Base-by-base conservation (phyloP, 2,888 invertebrate species). In the Limulus polyphemus region DNA sequence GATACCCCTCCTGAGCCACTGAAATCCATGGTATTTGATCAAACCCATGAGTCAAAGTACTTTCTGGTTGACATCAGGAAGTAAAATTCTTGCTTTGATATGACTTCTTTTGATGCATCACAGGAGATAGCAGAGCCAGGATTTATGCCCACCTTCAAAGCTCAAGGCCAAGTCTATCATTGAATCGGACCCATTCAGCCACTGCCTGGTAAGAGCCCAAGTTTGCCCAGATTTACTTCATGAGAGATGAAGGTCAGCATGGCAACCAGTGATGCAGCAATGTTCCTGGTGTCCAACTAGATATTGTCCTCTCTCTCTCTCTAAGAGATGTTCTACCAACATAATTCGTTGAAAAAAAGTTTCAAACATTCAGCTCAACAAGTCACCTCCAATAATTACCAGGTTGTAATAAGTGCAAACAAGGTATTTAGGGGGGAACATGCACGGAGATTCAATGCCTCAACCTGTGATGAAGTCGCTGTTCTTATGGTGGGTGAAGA, bases 301-400 rank as follows among this genome's bases (percentile, higher is more conserved):
- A 70, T 0, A 70, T 61, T 11, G 69, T 73, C 52, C 47, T 60
- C 57, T 67, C 72, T 65, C 57, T 67, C 72, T 65, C 69, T 74
- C 52, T 71, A 73, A 62, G 62, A 63, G 65, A 65, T 72, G 59
- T 61, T 71, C 58, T 70, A 74, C 51, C 58, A 65, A 5, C 62
- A 72, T 54, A 71, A 75, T 69, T 59, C 67, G 10, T 63, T 73
- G 65, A 60, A 74, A 60, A 51, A 57, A 63, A 62, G 72, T 55
- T 75, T 76, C 64, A 72, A 70, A 71, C 3, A 32, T 32, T 32
- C 32, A 32, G 7, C 32, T 32, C 32, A 32, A 32, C 7, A 32
- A 32, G 3, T 32, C 32, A 32, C 32, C 32, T 5, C 32, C 32
- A 32, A 32, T 32, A 7, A 32, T 32, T 1, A 32, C 32, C 32